A percentile compares a stretch with the other conserved stretches of the same genome.
Conservation (phyloP, 2,113 vertebrate genomes). For the Eretmochelys imbricata region DNA sequence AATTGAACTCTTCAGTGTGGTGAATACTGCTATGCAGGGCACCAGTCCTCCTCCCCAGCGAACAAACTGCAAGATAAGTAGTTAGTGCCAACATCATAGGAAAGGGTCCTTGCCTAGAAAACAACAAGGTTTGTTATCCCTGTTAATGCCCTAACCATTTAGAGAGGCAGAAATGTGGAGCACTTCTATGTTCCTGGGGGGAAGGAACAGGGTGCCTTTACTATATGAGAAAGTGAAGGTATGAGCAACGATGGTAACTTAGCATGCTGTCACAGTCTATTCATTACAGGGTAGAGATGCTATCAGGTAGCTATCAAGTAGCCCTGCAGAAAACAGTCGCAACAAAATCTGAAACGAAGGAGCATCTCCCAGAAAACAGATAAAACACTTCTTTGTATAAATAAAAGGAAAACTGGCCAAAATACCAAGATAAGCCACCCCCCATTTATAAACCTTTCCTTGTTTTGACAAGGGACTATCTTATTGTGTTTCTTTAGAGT, state of each 20-base stretch:
- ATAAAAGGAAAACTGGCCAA: background rate
- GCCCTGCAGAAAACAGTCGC: background rate
- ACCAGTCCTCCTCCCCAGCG: background rate
- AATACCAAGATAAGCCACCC: background rate
- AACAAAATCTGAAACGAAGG: background rate
- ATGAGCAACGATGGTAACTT: rapidly evolving
- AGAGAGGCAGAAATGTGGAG: background rate
- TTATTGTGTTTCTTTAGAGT: background rate
- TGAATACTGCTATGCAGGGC: background rate
- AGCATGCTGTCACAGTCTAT: rapidly evolving
- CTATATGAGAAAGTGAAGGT: background rate
- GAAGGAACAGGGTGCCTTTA: background rate
- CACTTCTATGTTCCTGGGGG: background rate
- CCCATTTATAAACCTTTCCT: background rate
- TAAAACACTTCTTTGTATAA: background rate
- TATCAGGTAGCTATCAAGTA: background rate
- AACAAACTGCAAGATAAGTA: background rate
- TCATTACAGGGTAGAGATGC: background rate
- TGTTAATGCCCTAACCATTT: background rate
- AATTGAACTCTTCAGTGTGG: background rate
- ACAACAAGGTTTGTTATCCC: background rate
- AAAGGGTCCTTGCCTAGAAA: background rate
- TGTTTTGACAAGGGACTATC: background rate
- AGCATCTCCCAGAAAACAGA: background rate
- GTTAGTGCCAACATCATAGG: background rate